phyloP scores from a whole-genome alignment of 2,113 vertebrate genomes.

The Lonchura striata region DNA sequence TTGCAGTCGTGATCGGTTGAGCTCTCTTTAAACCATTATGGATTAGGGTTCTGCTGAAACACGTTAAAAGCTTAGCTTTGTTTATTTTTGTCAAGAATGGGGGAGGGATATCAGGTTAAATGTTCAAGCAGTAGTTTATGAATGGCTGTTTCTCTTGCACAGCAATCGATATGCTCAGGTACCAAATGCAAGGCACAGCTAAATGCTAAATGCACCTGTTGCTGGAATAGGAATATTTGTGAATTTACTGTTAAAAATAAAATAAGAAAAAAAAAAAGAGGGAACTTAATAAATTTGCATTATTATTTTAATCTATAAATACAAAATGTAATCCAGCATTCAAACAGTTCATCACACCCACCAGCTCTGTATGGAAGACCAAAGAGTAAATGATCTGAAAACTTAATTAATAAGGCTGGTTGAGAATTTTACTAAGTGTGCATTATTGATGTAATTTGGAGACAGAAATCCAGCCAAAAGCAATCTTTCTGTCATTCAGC shows the following conservation, averaged over 20 bases:
- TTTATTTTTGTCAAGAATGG: constrained; percentile 62
- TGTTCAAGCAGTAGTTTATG: neutral
- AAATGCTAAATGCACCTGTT: neutral
- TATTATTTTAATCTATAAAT: constrained; percentile 36
- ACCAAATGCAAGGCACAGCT: neutral
- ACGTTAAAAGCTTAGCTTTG: constrained; percentile 46
- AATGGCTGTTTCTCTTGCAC: neutral
- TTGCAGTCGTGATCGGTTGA: constrained; percentile 25
- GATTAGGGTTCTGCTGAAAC: constrained; percentile 58
- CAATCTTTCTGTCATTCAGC: neutral
- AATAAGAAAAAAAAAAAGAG: neutral
- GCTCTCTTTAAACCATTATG: constrained; percentile 54
- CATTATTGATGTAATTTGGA: constrained; percentile 9
- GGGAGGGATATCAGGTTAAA: constrained; percentile 38
- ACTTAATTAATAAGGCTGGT: neutral
- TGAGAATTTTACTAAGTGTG: neutral
- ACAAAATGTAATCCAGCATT: constrained; percentile 27
- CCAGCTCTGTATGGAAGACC: neutral
- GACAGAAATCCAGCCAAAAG: constrained; percentile 21
- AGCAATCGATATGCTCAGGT: neutral
- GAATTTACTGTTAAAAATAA: neutral
- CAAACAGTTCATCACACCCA: neutral
- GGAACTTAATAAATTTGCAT: neutral
- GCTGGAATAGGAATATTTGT: neutral
- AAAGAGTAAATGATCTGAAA: constrained; percentile 6